Percentiles rank a stretch among this genome's conserved stretches.
phyloP scores from a whole-genome alignment of 2,113 vertebrate species.

The Plotosus lineatus region DNA sequence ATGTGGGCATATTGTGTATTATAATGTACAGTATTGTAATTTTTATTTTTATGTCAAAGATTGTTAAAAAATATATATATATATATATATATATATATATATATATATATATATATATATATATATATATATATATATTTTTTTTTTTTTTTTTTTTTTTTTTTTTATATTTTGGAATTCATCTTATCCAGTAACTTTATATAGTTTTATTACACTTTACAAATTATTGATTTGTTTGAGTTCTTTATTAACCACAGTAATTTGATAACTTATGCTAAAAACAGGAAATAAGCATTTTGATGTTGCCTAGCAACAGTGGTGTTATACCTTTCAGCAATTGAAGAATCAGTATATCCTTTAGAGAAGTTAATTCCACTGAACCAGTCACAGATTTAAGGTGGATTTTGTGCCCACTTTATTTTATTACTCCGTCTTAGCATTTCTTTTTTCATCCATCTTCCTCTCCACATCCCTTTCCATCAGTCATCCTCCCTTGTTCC shows the following conservation, averaged over 20 bases:
- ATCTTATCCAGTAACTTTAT: too few species aligned
- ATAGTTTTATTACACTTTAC: too few species aligned
- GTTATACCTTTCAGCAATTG: too few species aligned
- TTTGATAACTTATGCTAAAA: not conserved
- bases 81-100: too few species aligned
- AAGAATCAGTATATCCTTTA: not conserved
- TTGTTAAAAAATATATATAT: too few species aligned
- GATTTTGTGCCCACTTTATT: not conserved
- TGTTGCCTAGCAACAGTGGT: conserved; percentile 3
- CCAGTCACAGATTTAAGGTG: not conserved
- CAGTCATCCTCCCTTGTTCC: conserved; percentile 1
- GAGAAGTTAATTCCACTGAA: conserved; percentile 8
- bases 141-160: too few species aligned
- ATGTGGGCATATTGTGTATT: too few species aligned
- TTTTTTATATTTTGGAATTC: too few species aligned
- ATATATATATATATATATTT: too few species aligned
- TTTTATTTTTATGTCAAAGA: too few species aligned
- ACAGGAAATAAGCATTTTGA: not conserved
- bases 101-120: too few species aligned
- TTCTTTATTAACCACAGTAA: not conserved
- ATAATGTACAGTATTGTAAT: too few species aligned
- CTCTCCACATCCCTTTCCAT: conserved; percentile 9
- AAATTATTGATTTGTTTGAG: not conserved
- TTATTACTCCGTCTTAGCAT: not conserved
- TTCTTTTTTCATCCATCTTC: conserved; percentile 1